These are phyloP conservation scores for Erythrocercus mccallii DNA, from an alignment of 2,113 vertebrate genomes.

Conservation along the genomic window DNA sequence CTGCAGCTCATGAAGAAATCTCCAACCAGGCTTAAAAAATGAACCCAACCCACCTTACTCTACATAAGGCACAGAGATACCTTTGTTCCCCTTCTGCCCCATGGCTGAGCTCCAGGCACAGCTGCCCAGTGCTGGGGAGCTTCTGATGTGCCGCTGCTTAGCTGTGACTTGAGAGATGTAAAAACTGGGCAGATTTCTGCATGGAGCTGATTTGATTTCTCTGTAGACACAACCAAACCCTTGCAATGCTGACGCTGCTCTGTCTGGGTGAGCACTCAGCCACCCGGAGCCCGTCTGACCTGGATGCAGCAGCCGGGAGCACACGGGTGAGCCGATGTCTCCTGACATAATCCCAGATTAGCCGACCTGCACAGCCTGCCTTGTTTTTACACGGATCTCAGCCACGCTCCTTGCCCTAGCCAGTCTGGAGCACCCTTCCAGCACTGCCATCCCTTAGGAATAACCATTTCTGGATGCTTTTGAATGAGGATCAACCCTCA, in stretches of 20 bases:
- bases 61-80: neutral
- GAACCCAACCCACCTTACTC: neutral
- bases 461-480: neutral
- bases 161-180: neutral
- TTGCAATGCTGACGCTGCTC: neutral
- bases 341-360: neutral
- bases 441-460: neutral
- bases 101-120: neutral
- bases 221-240: neutral
- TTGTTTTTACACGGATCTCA: neutral
- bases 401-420: neutral
- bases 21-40: neutral
- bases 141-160: neutral
- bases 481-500: neutral
- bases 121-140: neutral
- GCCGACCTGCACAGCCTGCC: neutral
- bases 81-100: neutral
- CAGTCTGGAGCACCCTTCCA: neutral
- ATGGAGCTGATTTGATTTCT: neutral
- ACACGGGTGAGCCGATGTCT: neutral
- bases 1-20: neutral
- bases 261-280: neutral
- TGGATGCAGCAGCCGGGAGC: neutral
- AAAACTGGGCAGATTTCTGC: neutral
- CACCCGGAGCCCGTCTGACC: rapidly evolving